These are phyloP conservation scores for Mungos mungo DNA, from an alignment of 2,113 vertebrate species.

Conservation along the genomic window DNA sequence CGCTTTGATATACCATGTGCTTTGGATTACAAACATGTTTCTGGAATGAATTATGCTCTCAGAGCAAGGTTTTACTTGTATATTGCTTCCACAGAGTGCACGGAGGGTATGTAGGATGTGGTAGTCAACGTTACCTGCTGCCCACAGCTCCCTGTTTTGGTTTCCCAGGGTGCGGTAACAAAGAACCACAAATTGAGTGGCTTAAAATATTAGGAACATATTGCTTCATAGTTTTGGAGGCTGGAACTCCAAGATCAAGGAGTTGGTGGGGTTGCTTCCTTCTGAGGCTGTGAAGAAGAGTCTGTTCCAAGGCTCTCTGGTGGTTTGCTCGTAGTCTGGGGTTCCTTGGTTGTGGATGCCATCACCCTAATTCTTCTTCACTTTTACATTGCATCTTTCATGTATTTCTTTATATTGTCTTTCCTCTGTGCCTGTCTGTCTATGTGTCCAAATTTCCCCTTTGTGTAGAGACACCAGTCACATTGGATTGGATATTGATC, in stretches of 20 bases:
- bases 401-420: background rate
- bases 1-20: too few relatives aligned
- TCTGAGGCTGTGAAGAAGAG: background rate
- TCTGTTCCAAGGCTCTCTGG: background rate
- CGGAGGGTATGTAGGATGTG: background rate
- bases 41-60: too few relatives aligned
- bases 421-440: background rate
- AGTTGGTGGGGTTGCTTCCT: background rate
- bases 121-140: background rate
- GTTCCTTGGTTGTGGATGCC: background rate
- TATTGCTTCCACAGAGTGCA: background rate
- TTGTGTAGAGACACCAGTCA: background rate
- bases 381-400: background rate
- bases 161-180: background rate
- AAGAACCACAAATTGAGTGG: background rate
- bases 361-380: background rate
- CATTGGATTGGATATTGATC: background rate
- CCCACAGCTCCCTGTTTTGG: background rate
- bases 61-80: too few relatives aligned
- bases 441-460: background rate
- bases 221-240: background rate
- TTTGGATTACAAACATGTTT: too few relatives aligned
- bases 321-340: background rate
- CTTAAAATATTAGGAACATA: background rate
- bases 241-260: background rate